These are phyloP conservation scores for Amphipoea oculea DNA, from an alignment of 2,888 invertebrate species.

Conservation along the genomic window DNA sequence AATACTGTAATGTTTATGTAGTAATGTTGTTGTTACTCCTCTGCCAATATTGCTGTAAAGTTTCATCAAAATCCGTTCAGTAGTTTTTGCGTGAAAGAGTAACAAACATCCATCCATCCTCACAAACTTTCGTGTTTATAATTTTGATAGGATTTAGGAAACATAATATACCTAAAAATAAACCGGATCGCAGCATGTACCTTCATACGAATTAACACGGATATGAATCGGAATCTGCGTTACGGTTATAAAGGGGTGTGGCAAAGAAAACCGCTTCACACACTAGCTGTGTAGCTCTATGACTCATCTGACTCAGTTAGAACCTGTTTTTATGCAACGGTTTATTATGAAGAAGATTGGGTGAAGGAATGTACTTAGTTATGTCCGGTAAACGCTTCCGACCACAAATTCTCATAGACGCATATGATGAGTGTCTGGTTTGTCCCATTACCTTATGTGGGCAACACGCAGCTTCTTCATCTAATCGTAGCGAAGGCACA, in stretches of 20 bases:
- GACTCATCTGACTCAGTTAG: constrained; percentile 31
- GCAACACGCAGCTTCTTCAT: neutral
- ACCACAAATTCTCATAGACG: neutral
- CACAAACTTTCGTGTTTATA: too few species aligned
- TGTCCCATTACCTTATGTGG: neutral
- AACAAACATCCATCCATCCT: too few species aligned
- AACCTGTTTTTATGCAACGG: constrained; percentile 44
- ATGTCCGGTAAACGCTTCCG: constrained; percentile 5
- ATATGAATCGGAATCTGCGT: constrained; percentile 20
- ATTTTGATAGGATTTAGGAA: neutral
- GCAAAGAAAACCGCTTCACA: constrained; percentile 17
- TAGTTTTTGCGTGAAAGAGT: too few species aligned
- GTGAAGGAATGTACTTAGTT: neutral
- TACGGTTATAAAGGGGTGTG: constrained; percentile 39
- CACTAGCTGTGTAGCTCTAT: neutral
- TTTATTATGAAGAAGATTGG: constrained; percentile 18
- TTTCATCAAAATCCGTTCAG: too few species aligned
- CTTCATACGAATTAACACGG: constrained; percentile 12
- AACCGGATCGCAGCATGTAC: neutral
- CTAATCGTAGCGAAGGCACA: neutral
- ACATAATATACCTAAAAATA: neutral
- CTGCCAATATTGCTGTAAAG: too few species aligned
- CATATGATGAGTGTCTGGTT: neutral
- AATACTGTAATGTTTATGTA: too few species aligned
- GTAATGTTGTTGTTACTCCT: too few species aligned